Evolutionary conservation across 2,113 vertebrate species (phyloP).

Genomic region (Sinocyclocheilus grahami): DNA sequence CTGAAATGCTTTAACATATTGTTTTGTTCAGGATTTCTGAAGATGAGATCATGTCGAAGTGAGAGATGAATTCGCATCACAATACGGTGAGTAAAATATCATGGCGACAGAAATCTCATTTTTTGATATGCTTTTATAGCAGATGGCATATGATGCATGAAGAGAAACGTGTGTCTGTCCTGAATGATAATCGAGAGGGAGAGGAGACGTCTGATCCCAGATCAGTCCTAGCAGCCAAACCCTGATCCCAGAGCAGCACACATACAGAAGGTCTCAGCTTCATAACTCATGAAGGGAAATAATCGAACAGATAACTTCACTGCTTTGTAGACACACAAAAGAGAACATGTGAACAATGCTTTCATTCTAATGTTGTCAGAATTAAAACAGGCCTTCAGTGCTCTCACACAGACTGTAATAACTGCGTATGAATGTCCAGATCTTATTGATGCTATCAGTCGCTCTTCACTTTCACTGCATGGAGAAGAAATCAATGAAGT

Average conservation of each 20-base stretch:
- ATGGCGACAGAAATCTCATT: neutral
- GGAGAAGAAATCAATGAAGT: neutral
- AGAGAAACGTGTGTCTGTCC: neutral
- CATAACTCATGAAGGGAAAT: neutral
- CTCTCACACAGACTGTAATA: neutral
- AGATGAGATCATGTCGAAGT: neutral
- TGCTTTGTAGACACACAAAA: neutral
- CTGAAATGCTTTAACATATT: neutral
- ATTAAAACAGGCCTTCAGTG: neutral
- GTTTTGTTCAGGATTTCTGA: neutral
- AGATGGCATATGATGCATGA: neutral
- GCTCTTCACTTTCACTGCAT: neutral
- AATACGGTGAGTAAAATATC: neutral
- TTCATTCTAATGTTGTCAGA: neutral
- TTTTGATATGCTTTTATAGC: neutral
- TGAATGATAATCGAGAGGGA: neutral
- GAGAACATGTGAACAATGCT: neutral
- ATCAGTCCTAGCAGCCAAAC: neutral
- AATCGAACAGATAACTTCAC: neutral
- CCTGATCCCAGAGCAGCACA: neutral
- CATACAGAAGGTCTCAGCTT: neutral
- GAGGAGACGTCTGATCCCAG: constrained; percentile 4
- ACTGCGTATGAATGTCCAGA: neutral
- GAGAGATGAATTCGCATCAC: neutral
- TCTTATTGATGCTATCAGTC: neutral